Evolutionary conservation across 1,140 invertebrate species (phyloP), one percentile per base, ranked within the genome.

Genomic region (Mercenaria mercenaria): DNA sequence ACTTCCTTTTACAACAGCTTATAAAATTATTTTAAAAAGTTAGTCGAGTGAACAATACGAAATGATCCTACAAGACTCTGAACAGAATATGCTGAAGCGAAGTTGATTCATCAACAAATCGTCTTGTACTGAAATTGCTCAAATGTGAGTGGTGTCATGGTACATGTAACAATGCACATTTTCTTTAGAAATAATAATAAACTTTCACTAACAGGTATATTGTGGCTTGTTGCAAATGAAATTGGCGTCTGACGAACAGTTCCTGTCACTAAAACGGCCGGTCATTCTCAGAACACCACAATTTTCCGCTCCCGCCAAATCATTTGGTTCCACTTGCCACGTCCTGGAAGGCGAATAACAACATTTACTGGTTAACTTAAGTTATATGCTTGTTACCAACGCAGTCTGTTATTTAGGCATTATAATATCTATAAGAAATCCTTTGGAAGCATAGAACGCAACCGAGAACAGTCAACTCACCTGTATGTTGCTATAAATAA

Each of bases 211-310:
- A 81, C 80, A 61, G n/a, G 13, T 64, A 20, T 82, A 64, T 61
- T 82, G 80, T n/a, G 8, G 56, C 39, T 82, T 61, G 26, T 85
- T 32, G 29, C 85, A 87, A 23, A 87, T 79, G 50, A 61, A 87
- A 50, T 61, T 79, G n/a, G 72, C 47, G 26, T 77, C 61, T 34
- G 85, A 87, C 4, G 72, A 41, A 32, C 85, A 87, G 50, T 87
- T 52, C 47, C 74, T 37, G 85, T 87, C 85, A 64, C 74, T 77
- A 47, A 87, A 87, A 0, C 20, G 8, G 4, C 85, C 85, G 13
- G 41, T 74, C 67, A 69, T 85, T 26, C 67, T 47, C n/a, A 85
- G 26, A 34, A 76, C 29, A 8, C 72, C 85, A 43, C 85, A 87
- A 39, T 87, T 76, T 26, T 87, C 72, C 29, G 59, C 39, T 8